Base-by-base conservation (phyloP, 1,140 invertebrate genomes). In the Maconellicoccus hirsutus region DNA sequence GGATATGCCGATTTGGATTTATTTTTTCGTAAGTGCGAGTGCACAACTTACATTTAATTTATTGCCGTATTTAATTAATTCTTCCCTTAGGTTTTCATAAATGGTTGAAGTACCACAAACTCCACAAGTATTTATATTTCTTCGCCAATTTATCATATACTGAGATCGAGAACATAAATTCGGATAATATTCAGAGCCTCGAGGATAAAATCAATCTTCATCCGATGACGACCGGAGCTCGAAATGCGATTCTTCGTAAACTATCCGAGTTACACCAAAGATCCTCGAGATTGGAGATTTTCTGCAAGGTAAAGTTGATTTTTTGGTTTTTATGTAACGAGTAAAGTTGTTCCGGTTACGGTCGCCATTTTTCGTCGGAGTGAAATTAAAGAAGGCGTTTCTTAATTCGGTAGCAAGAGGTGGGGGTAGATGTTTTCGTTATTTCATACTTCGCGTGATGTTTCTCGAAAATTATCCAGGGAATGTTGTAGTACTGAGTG, bases 121-220 rank as follows among this genome's bases (percentile, higher is more conserved):
- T 66, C 3, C 61, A 66, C 16, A 66, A 66, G 22, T 66, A 66
- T 66, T 66, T 66, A 19, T 66, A 66, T 16, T 66, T 66, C 21
- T 66, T 66, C 61, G 61, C 61, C 22, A 66, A 66, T 19, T 19
- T 66, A 26, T 66, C 61, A 22, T 1, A 3, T 3, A 22, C 16
- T 4, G 61, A 66, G 19, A 66, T 66, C 3, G 19, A 23, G 2
- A 23, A 16, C 61, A 66, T 66, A 4, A 26, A 10, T 8, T 4
- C 2, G 4, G 10, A 23, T 8, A 66, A 66, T 22, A 66, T 66
- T 14, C 61, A 4, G 3, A 1, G 25, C 2, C 25, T 66, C 10
- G 61, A 66, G 16, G 3, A 26, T 8, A 66, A 66, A 66, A 22
- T 66, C 16, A 22, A 25, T 26, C 2, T 66, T 66, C 19, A 6